These are phyloP conservation scores for Tenualosa ilisha DNA, from an alignment of 2,797 vertebrate genomes.

Conservation along the genomic window DNA sequence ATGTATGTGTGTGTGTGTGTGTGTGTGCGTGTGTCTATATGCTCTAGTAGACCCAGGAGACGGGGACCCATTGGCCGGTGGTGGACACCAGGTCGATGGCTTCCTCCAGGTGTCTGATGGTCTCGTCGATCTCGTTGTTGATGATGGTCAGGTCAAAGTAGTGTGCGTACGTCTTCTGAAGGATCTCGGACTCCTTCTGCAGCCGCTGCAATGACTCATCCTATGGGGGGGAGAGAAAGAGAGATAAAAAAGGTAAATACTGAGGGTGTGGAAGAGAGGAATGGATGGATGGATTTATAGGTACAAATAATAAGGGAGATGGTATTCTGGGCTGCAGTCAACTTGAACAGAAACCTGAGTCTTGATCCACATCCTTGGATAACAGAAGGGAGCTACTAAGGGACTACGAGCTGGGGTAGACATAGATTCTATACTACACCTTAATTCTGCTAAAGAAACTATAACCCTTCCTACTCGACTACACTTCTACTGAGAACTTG, in stretches of 20 bases:
- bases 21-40: constrained; percentile 64
- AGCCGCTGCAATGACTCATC: constrained; percentile 97
- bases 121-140: constrained; percentile 99
- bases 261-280: background rate
- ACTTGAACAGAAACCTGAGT: background rate
- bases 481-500: background rate
- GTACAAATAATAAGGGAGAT: background rate
- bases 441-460: background rate
- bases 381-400: background rate
- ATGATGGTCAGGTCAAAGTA: constrained; percentile 99
- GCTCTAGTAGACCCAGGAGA: constrained; percentile 97
- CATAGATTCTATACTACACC: background rate
- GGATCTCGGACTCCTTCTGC: constrained; percentile 97
- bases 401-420: background rate
- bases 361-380: background rate
- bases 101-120: constrained; percentile 97
- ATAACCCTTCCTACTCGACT: background rate
- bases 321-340: background rate
- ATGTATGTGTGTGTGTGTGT: constrained; percentile 22
- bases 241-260: background rate
- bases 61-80: constrained; percentile 94
- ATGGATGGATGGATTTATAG: background rate
- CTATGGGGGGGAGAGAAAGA: constrained; percentile 62
- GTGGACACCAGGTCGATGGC: constrained; percentile 94
- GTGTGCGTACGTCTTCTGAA: constrained; percentile 97